Percentiles rank a stretch among this genome's conserved stretches.
Evolutionary conservation across 2,888 invertebrate genomes (phyloP).

Genomic region (Micoletzkya japonica): DNA sequence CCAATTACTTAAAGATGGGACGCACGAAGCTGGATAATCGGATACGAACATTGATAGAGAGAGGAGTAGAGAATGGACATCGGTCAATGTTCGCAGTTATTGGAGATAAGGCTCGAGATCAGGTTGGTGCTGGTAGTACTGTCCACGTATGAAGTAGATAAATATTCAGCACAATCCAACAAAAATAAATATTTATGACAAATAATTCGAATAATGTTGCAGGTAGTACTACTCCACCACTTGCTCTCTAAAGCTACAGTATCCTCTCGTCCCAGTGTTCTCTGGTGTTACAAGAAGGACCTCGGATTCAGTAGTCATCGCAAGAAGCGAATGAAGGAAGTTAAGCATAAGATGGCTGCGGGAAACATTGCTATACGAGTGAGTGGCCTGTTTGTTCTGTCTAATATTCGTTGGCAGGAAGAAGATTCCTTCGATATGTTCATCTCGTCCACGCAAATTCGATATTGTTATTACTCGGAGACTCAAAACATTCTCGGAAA

Average conservation of each 20-base stretch:
- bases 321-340: conserved; percentile 84
- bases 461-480: conserved; percentile 95
- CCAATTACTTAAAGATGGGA: conserved; percentile 33
- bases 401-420: conserved; percentile 74
- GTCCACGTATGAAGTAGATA: neutral
- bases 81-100: conserved; percentile 91
- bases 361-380: conserved; percentile 65
- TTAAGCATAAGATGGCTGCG: conserved; percentile 81
- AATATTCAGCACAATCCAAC: neutral
- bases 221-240: conserved; percentile 95
- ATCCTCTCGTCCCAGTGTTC: conserved; percentile 86
- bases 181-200: conserved; percentile 1
- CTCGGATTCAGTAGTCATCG: conserved; percentile 87
- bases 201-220: conserved; percentile 20
- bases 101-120: conserved; percentile 92
- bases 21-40: conserved; percentile 95
- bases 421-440: conserved; percentile 96
- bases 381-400: conserved; percentile 4
- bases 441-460: conserved; percentile 90
- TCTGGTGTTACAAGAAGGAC: conserved; percentile 99
- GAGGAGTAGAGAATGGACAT: conserved; percentile 87
- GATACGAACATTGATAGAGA: conserved; percentile 90
- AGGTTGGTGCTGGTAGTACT: conserved; percentile 70
- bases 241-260: conserved; percentile 92
- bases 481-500: conserved; percentile 96